A percentile compares a stretch with the other conserved stretches of the same genome.
Conservation (phyloP, 2,888 invertebrate genomes). For the Aplocera efformata region DNA sequence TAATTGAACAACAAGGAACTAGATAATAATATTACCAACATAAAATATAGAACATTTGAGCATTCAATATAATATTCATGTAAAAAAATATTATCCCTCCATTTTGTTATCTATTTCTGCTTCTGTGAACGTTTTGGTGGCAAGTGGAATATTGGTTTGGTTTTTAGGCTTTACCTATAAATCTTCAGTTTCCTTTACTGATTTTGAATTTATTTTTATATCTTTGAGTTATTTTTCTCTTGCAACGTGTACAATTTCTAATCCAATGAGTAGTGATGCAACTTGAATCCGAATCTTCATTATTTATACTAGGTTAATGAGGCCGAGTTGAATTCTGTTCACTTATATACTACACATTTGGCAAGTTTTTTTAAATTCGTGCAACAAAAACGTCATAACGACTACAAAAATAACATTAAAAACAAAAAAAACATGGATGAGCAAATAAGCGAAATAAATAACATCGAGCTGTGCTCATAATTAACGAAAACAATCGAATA, state of each 20-base stretch:
- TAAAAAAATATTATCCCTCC: conserved; percentile 73
- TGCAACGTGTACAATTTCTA: conserved; percentile 8
- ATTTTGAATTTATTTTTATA: conserved; percentile 6
- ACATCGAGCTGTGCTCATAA: conserved; percentile 69
- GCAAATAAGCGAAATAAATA: conserved; percentile 59
- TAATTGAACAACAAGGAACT: conserved; percentile 67
- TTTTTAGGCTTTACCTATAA: conserved; percentile 15
- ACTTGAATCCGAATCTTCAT: too few relatives aligned
- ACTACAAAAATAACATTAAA: conserved; percentile 57
- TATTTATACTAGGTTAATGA: conserved; percentile 42
- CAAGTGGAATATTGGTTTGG: conserved; percentile 33
- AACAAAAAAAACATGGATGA: conserved; percentile 54
- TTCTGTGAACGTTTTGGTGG: conserved; percentile 45
- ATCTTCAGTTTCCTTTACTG: conserved; percentile 26
- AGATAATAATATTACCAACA: conserved; percentile 72
- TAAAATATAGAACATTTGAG: conserved; percentile 75
- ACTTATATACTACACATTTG: conserved; percentile 34
- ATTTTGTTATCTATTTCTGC: conserved; percentile 42
- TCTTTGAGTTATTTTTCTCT: conserved; percentile 8
- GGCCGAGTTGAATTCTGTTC: conserved; percentile 47
- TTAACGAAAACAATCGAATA: conserved; percentile 49
- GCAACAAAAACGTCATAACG: conserved; percentile 55
- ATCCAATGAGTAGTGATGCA: too few relatives aligned
- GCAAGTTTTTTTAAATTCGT: conserved; percentile 37
- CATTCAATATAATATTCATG: conserved; percentile 68